Conservation (phyloP, 2,797 vertebrate species). For the Selene dorsalis region DNA sequence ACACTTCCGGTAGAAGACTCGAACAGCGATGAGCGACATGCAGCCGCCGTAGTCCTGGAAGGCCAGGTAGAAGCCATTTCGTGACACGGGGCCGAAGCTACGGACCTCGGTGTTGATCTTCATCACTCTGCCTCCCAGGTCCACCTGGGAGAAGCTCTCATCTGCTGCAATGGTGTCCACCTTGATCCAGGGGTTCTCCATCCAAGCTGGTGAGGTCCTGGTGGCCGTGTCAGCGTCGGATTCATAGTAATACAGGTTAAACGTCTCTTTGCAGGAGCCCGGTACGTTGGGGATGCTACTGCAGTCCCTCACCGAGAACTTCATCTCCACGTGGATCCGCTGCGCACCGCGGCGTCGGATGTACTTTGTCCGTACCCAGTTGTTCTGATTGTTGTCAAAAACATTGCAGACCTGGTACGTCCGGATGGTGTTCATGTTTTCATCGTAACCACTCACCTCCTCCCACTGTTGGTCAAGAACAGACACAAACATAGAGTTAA, state of each 20-base stretch:
- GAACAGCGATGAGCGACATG: constrained; percentile 97
- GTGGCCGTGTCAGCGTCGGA: constrained; percentile 92
- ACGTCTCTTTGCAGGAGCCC: constrained; percentile 99
- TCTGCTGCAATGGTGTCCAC: constrained; percentile 98
- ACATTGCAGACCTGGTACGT: constrained; percentile 99
- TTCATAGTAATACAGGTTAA: constrained; percentile 98
- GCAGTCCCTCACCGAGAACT: constrained; percentile 98
- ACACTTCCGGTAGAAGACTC: constrained; percentile 97
- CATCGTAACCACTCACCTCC: constrained; percentile 98
- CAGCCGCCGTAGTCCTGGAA: constrained; percentile 99
- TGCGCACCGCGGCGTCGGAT: constrained; percentile 94
- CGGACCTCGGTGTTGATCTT: constrained; percentile 99
- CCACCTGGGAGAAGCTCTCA: constrained; percentile 98
- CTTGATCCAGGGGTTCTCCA: constrained; percentile 99
- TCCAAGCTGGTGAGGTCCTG: constrained; percentile 93
- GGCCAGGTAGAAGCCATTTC: constrained; percentile 96
- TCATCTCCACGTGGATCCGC: constrained; percentile 99
- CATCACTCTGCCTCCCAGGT: constrained; percentile 96
- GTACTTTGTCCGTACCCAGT: constrained; percentile 98
- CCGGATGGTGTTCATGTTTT: constrained; percentile 99
- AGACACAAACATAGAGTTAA: constrained; percentile 57
- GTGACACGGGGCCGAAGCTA: constrained; percentile 96
- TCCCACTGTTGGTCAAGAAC: constrained; percentile 90
- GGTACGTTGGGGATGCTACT: constrained; percentile 98
- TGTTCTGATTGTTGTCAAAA: constrained; percentile 97